Percentiles rank a stretch among this genome's conserved stretches.
Conservation (phyloP, 2,888 invertebrate genomes). For the Lycia hirtaria region DNA sequence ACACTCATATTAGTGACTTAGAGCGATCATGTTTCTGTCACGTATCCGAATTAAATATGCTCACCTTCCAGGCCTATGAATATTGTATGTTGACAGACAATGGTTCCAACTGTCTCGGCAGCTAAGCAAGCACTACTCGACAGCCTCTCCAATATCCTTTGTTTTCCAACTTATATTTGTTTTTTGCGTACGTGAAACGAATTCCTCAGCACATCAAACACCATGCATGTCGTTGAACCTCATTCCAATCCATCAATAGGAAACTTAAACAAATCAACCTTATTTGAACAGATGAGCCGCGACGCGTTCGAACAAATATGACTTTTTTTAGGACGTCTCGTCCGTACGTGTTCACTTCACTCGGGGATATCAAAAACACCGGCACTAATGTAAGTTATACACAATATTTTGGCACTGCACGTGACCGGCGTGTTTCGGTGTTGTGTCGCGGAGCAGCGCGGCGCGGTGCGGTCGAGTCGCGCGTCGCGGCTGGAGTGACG, state of each 20-base stretch:
- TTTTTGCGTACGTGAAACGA: constrained; percentile 76
- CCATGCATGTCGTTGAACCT: constrained; percentile 68
- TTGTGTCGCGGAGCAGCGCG: constrained; percentile 50
- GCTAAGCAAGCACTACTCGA: constrained; percentile 76
- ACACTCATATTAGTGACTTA: constrained; percentile 12
- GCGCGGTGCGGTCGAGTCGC: constrained; percentile 69
- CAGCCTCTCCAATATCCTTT: constrained; percentile 68
- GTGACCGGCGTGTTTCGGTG: constrained; percentile 54
- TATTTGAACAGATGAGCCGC: constrained; percentile 73
- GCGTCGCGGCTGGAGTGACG: constrained; percentile 83
- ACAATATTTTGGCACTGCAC: constrained; percentile 70
- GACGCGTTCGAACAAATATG: constrained; percentile 56
- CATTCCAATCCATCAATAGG: constrained; percentile 76
- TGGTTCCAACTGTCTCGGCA: constrained; percentile 72
- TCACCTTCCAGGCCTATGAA: constrained; percentile 63
- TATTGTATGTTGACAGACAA: constrained; percentile 61
- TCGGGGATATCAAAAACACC: constrained; percentile 44
- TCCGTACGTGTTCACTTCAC: constrained; percentile 64
- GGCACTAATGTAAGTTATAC: constrained; percentile 63
- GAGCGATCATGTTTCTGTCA: constrained; percentile 21
- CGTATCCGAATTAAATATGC: constrained; percentile 50
- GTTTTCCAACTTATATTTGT: constrained; percentile 77
- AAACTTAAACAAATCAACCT: constrained; percentile 71
- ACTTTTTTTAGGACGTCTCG: constrained; percentile 39
- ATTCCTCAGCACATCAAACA: constrained; percentile 77